A percentile compares a stretch with the other conserved stretches of the same genome.
These are phyloP conservation scores for Theretra japonica DNA, from an alignment of 2,888 invertebrate species.

Conservation along the genomic window DNA sequence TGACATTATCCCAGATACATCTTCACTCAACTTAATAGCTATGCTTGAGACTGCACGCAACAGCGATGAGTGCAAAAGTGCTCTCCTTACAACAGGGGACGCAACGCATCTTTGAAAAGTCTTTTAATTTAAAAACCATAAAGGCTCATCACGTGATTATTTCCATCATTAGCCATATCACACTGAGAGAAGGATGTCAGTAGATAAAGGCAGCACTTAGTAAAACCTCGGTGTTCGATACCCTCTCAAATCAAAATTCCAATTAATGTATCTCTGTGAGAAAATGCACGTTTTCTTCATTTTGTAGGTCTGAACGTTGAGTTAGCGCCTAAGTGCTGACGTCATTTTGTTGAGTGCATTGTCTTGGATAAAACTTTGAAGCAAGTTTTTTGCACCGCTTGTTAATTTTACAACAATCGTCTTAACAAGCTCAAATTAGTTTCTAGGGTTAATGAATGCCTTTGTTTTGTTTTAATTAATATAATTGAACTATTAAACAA, in stretches of 20 bases:
- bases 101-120: not conserved
- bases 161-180: conserved; percentile 57
- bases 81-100: not conserved
- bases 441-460: not conserved
- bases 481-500: too few relatives aligned
- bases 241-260: conserved; percentile 39
- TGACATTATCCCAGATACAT: conserved; percentile 12
- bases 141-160: conserved; percentile 12
- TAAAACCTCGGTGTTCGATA: conserved; percentile 47
- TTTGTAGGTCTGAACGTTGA: conserved; percentile 21
- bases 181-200: conserved; percentile 51
- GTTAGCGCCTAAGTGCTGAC: conserved; percentile 3
- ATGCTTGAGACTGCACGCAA: conserved; percentile 19
- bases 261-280: conserved; percentile 46
- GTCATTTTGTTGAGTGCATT: conserved; percentile 14
- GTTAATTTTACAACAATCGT: not conserved
- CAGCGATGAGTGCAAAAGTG: not conserved
- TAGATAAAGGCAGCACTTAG: conserved; percentile 55
- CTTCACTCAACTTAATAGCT: conserved; percentile 14
- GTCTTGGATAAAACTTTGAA: not conserved
- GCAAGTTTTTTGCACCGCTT: not conserved
- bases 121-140: conserved; percentile 14
- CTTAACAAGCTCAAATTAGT: not conserved
- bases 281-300: conserved; percentile 38
- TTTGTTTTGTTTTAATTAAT: not conserved